These are phyloP conservation scores for Asobara japonica DNA, from an alignment of 1,140 invertebrate species.

Conservation along the genomic window DNA sequence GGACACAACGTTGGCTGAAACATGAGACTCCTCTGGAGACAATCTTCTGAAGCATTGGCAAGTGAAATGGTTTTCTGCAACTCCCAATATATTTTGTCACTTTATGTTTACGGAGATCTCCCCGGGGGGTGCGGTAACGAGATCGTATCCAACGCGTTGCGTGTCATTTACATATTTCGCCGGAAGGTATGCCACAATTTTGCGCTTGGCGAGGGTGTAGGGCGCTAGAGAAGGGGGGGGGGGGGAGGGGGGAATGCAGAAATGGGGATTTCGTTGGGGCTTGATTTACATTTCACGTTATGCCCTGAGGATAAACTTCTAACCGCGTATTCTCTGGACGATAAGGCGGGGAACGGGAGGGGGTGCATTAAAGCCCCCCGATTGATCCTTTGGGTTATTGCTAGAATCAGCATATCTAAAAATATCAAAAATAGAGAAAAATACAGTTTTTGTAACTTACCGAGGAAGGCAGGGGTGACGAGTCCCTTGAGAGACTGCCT, in stretches of 20 bases:
- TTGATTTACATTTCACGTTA: slow-evolving; percentile 42
- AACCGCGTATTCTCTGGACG: slow-evolving; percentile 18
- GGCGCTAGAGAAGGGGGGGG: slow-evolving; percentile 36
- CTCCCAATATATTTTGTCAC: neutral
- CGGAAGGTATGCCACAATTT: slow-evolving; percentile 49
- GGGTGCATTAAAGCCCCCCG: neutral
- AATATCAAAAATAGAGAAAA: neutral
- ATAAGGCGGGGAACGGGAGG: neutral
- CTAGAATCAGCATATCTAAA: neutral
- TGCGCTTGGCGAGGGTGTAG: slow-evolving; percentile 48
- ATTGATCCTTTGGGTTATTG: neutral
- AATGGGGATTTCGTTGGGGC: slow-evolving; percentile 28
- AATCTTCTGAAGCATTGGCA: no score
- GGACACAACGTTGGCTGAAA: no score
- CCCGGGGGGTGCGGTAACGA: slow-evolving; percentile 43
- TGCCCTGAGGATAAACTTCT: slow-evolving; percentile 33
- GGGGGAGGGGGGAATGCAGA: neutral
- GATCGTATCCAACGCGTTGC: slow-evolving; percentile 53
- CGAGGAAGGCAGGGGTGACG: slow-evolving; percentile 53
- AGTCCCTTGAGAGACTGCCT: slow-evolving; percentile 63
- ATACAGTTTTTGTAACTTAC: slow-evolving; percentile 53
- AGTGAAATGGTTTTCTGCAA: no score
- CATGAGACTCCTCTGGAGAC: no score
- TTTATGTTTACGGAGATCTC: neutral
- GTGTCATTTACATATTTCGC: slow-evolving; percentile 62